phyloP scores from a whole-genome alignment of 1,140 invertebrate species.

The Drosophila erecta region DNA sequence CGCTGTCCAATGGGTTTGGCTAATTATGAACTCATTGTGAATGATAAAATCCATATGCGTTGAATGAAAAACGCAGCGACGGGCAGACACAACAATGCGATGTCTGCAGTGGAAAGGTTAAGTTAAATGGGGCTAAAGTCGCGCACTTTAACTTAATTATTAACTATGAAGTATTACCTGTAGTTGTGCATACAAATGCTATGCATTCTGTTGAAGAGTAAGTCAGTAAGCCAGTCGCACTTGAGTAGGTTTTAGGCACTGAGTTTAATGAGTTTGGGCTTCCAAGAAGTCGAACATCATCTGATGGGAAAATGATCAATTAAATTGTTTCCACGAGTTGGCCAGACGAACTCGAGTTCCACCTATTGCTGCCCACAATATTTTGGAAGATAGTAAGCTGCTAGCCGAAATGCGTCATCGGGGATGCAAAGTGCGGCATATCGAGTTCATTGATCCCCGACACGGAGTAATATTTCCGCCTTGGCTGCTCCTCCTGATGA shows the following conservation, averaged over 20 bases:
- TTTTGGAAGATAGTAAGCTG: not conserved
- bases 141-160: too few species aligned
- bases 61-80: conserved; percentile 15
- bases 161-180: not conserved
- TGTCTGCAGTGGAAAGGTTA: not conserved
- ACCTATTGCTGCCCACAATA: not conserved
- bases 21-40: conserved; percentile 64
- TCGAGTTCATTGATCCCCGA: conserved; percentile 20
- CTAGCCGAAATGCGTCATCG: not conserved
- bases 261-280: too few species aligned
- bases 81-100: conserved; percentile 2
- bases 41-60: conserved; percentile 69
- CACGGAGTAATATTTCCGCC: conserved; percentile 16
- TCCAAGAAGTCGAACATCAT: not conserved
- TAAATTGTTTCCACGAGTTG: not conserved
- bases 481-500: conserved; percentile 25
- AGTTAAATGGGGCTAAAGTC: not conserved
- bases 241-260: too few species aligned
- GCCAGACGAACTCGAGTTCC: too few species aligned
- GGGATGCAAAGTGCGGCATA: conserved; percentile 20
- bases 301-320: not conserved
- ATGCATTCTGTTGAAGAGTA: too few species aligned
- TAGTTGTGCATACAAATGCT: too few species aligned
- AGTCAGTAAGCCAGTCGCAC: too few species aligned
- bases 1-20: conserved; percentile 37